Percentiles rank a stretch among this genome's conserved stretches.
Conservation (phyloP, 2,888 invertebrate species). For the Chloromyia formosa region DNA sequence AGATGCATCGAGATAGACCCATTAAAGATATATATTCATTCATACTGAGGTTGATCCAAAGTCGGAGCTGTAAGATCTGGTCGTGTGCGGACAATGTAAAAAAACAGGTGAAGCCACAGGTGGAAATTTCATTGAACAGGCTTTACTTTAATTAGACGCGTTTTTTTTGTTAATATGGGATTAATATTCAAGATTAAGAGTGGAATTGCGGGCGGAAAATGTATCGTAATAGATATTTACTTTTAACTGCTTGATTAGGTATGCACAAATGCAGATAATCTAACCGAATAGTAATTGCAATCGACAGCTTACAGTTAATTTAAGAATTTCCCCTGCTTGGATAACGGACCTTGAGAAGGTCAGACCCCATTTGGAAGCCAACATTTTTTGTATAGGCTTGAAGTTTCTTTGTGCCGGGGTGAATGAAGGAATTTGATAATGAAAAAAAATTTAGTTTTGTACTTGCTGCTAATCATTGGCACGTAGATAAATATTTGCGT, state of each 20-base stretch:
- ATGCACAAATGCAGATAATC: not conserved
- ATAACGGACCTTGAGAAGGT: conserved; percentile 44
- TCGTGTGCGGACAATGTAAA: not conserved
- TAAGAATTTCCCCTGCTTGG: not conserved
- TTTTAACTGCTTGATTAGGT: not conserved
- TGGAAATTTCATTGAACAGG: conserved; percentile 11
- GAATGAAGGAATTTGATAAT: no score
- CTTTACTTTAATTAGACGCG: not conserved
- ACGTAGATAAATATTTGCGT: no score
- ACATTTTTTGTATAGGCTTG: not conserved
- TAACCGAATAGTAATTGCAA: conserved; percentile 17
- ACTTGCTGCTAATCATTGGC: no score
- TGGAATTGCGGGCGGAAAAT: not conserved
- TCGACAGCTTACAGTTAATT: conserved; percentile 36
- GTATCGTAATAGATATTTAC: not conserved
- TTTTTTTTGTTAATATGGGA: not conserved
- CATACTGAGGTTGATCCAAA: not conserved
- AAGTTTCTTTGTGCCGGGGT: no score
- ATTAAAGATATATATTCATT: no score
- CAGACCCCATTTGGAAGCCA: not conserved
- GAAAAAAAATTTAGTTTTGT: no score
- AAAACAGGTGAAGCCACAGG: not conserved
- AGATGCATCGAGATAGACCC: not conserved
- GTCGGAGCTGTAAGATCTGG: no score
- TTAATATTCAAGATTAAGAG: not conserved